Conservation (phyloP, 2,113 vertebrate species). For the Romanogobio albipinnatus region DNA sequence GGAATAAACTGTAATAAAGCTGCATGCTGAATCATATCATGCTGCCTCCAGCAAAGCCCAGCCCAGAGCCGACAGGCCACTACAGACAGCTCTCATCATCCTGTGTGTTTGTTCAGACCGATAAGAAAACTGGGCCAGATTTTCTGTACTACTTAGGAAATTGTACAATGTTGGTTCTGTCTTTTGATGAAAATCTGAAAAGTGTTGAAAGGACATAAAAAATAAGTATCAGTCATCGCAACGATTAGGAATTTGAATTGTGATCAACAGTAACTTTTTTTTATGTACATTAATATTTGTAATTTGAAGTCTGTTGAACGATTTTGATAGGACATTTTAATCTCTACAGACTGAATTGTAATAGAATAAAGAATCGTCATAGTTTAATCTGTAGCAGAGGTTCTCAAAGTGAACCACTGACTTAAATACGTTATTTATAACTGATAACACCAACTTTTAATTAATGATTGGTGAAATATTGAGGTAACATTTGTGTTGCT, state of each 20-base stretch:
- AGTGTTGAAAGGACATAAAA: neutral
- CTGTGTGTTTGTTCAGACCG: slow-evolving; percentile 69
- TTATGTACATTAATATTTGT: neutral
- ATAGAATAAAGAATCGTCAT: neutral
- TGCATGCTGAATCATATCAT: slow-evolving; percentile 27
- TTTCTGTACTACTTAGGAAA: neutral
- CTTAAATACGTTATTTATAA: too few species aligned
- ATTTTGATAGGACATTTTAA: neutral
- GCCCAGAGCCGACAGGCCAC: slow-evolving; percentile 16
- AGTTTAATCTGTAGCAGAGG: neutral
- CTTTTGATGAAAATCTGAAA: neutral
- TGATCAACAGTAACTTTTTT: neutral
- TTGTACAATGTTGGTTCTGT: slow-evolving; percentile 15
- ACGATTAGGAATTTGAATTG: neutral
- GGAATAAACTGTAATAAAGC: slow-evolving; percentile 28
- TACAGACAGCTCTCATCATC: slow-evolving; percentile 60
- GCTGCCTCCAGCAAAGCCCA: slow-evolving; percentile 4
- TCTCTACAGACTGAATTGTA: neutral
- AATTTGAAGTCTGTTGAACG: neutral
- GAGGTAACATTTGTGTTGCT: too few species aligned
- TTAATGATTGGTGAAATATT: too few species aligned
- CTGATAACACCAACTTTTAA: too few species aligned
- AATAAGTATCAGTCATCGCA: neutral
- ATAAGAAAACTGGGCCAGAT: slow-evolving; percentile 61
- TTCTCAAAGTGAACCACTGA: neutral